Conservation (phyloP, 2,888 invertebrate species). For the Cerastis rubricosa region DNA sequence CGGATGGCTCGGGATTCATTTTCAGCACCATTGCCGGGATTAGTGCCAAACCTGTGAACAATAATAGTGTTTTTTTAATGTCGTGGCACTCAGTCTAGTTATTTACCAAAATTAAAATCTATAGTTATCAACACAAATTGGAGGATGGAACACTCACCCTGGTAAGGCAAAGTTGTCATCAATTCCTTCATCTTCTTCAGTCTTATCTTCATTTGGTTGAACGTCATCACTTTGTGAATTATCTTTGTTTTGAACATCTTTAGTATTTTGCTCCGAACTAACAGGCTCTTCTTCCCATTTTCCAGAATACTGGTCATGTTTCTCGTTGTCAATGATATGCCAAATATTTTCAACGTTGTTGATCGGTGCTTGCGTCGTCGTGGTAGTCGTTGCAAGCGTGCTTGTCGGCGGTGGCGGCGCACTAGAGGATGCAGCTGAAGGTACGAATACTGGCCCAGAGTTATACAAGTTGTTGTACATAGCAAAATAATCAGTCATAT, state of each 20-base stretch:
- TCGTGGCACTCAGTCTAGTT: background rate
- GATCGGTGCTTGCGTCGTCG: conserved; percentile 64
- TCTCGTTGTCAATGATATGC: conserved; percentile 87
- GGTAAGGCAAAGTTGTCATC: conserved; percentile 85
- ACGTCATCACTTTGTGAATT: conserved; percentile 45
- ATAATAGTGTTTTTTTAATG: conserved; percentile 25
- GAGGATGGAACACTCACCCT: conserved; percentile 76
- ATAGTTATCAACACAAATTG: background rate
- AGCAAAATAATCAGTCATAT: conserved; percentile 80
- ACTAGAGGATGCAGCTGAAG: conserved; percentile 69
- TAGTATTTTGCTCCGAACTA: conserved; percentile 63
- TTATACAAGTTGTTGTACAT: conserved; percentile 81
- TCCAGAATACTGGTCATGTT: conserved; percentile 78
- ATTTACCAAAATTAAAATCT: background rate
- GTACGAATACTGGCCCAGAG: conserved; percentile 75
- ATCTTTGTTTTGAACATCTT: conserved; percentile 54
- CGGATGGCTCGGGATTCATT: conserved; percentile 88
- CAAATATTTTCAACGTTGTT: conserved; percentile 84
- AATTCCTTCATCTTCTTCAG: conserved; percentile 64
- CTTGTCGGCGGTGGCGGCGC: conserved; percentile 73
- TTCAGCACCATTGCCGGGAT: conserved; percentile 84
- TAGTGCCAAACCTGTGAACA: conserved; percentile 82
- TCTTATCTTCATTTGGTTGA: conserved; percentile 49
- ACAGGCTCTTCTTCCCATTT: conserved; percentile 83
- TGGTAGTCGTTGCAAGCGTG: conserved; percentile 75